These are phyloP conservation scores for Chloroceryle amazona DNA, from an alignment of 2,797 vertebrate genomes.

Conservation along the genomic window DNA sequence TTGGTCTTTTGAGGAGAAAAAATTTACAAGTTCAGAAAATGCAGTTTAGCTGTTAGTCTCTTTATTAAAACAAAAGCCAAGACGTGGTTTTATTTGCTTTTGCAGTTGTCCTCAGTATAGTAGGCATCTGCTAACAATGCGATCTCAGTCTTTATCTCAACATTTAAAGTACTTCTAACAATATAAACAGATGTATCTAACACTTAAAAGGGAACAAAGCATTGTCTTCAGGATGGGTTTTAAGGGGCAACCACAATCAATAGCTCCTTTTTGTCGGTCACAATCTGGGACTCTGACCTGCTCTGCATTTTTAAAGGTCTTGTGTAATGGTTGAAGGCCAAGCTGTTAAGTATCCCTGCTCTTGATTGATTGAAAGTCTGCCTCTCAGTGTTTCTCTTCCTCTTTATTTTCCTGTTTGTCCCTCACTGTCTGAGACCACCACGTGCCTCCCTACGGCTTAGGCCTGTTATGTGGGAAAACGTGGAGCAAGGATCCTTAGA, in stretches of 20 bases:
- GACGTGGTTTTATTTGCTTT: neutral
- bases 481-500: too few species aligned
- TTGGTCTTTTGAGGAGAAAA: neutral
- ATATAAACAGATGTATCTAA: neutral
- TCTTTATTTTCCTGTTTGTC: neutral
- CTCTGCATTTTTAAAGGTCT: neutral
- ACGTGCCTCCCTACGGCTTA: fast-evolving
- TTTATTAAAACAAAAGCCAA: neutral
- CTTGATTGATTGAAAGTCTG: neutral
- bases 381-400: neutral
- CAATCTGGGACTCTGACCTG: neutral
- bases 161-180: neutral
- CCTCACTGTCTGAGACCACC: neutral
- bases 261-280: neutral
- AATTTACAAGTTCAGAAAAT: neutral
- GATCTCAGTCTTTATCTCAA: neutral
- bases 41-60: neutral
- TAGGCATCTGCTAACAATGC: neutral
- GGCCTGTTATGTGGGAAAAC: neutral
- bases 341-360: neutral
- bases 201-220: neutral
- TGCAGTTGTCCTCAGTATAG: neutral
- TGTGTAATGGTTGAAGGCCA: neutral
- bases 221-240: neutral
- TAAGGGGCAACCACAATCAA: neutral